phyloP scores from a whole-genome alignment of 2,113 vertebrate genomes.

The Lagopus muta region DNA sequence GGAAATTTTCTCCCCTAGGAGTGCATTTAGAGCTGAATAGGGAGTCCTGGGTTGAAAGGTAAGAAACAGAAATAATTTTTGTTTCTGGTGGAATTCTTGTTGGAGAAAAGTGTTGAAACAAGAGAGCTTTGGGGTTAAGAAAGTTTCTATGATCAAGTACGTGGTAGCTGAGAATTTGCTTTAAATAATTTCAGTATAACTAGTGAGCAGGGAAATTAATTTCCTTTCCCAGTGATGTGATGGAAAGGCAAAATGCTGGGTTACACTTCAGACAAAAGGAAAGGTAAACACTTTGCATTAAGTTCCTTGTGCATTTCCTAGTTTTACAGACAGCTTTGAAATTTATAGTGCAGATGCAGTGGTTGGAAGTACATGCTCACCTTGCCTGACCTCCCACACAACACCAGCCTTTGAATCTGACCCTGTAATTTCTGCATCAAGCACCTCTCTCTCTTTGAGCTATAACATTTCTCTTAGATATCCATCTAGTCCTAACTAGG shows the following conservation, averaged over 20 bases:
- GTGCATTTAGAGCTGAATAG: background rate
- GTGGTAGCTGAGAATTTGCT: slow-evolving; percentile 2
- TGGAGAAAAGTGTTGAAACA: slow-evolving; percentile 37
- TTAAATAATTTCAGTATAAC: slow-evolving; percentile 22
- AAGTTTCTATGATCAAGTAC: background rate
- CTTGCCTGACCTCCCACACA: slow-evolving; percentile 11
- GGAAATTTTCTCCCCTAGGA: background rate
- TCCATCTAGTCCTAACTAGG: slow-evolving; percentile 2
- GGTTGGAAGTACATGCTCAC: slow-evolving; percentile 11
- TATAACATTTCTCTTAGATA: background rate
- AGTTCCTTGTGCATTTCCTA: background rate
- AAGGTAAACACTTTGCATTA: background rate
- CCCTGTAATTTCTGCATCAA: slow-evolving; percentile 25
- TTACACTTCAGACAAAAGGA: background rate
- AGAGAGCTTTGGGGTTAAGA: background rate
- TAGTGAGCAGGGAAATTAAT: slow-evolving; percentile 34
- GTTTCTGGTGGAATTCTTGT: slow-evolving; percentile 24
- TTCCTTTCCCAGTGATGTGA: background rate
- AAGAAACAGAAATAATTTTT: background rate
- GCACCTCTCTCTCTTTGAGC: slow-evolving; percentile 2
- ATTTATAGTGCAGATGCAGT: background rate
- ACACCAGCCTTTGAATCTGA: background rate
- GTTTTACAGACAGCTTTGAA: background rate
- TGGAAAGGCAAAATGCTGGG: background rate
- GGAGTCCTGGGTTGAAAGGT: background rate